A percentile compares a stretch with the other conserved stretches of the same genome.
These are phyloP conservation scores for Todiramphus saurophagus DNA, from an alignment of 2,113 vertebrate species.

Conservation along the genomic window DNA sequence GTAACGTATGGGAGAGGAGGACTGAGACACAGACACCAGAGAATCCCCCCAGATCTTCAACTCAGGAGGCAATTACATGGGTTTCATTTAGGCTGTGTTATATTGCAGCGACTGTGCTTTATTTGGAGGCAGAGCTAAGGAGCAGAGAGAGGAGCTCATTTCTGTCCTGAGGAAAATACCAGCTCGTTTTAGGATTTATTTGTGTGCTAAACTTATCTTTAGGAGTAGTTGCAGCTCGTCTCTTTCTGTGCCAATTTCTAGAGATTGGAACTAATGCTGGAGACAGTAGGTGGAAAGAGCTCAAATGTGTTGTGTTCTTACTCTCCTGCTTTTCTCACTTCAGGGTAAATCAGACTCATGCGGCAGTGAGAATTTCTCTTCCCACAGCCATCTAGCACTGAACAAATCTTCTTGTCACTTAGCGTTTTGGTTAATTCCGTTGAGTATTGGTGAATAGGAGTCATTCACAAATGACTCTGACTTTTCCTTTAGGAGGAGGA, in stretches of 20 bases:
- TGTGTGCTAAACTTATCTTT: neutral
- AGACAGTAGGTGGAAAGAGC: neutral
- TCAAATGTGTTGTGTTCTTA: neutral
- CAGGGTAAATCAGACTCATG: neutral
- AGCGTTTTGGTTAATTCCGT: neutral
- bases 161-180: rapidly evolving
- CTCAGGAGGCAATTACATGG: rapidly evolving
- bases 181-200: neutral
- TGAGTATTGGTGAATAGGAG: neutral
- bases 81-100: neutral
- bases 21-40: neutral
- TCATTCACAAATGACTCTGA: neutral
- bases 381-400: neutral
- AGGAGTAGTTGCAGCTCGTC: neutral
- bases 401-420: neutral
- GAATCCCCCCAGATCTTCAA: neutral
- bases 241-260: neutral
- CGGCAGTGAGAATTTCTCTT: neutral
- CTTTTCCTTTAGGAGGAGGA: neutral
- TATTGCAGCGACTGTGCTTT: neutral
- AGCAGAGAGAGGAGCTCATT: neutral
- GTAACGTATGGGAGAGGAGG: neutral
- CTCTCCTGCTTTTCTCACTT: neutral
- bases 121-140: neutral
- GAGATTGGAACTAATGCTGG: neutral